Conservation (phyloP, 2,113 vertebrate species). For the Brachyhypopomus occidentalis region DNA sequence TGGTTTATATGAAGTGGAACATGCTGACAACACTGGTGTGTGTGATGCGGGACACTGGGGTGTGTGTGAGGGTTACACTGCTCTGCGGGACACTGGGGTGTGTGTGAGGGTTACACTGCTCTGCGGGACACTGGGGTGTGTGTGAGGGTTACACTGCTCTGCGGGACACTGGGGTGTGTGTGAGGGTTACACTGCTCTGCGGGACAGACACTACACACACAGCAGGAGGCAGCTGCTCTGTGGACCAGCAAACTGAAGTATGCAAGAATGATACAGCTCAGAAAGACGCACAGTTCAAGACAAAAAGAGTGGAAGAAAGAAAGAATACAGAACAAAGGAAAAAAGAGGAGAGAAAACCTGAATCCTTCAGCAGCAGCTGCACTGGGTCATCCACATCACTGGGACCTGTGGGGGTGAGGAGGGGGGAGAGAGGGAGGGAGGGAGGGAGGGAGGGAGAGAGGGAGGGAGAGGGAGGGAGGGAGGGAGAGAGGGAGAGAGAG, state of each 20-base stretch:
- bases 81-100: too few relatives aligned
- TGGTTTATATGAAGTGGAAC: too few relatives aligned
- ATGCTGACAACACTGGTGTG: too few relatives aligned
- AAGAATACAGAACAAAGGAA: not conserved
- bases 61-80: too few relatives aligned
- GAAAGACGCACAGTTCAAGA: not conserved
- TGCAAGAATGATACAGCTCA: not conserved
- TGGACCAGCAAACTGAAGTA: too few relatives aligned
- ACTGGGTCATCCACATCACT: conserved; percentile 85
- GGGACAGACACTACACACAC: not conserved
- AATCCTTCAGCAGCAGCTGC: conserved; percentile 93
- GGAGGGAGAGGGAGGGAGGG: not conserved
- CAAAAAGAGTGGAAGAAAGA: not conserved
- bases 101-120: too few relatives aligned
- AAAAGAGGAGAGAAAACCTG: conserved; percentile 73
- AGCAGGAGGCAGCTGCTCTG: not conserved
- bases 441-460: conserved; percentile 28
- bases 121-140: too few relatives aligned
- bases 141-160: too few relatives aligned
- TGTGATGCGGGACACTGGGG: too few relatives aligned
- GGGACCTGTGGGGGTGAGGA: conserved; percentile 72
- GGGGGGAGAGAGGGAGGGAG: conserved; percentile 1
- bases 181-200: too few relatives aligned
- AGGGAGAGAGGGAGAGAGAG: too few relatives aligned
- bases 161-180: too few relatives aligned